phyloP scores from a whole-genome alignment of 2,113 vertebrate genomes.

The Chloropsis cyanopogon region DNA sequence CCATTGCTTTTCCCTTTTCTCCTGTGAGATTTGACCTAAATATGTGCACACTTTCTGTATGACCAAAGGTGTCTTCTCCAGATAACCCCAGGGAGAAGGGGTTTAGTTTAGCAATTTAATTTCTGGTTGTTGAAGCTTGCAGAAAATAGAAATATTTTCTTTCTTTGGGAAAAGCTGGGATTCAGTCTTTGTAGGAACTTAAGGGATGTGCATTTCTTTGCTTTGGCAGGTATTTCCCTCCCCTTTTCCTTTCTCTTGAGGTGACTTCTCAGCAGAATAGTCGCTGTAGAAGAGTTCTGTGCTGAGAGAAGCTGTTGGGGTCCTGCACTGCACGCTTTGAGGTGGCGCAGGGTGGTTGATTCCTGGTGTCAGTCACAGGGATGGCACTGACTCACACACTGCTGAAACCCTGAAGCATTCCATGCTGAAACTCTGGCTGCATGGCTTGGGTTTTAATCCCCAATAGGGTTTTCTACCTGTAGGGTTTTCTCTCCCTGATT shows the following conservation, averaged over 20 bases:
- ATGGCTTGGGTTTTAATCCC: background rate
- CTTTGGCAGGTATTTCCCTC: background rate
- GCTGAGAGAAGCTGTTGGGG: background rate
- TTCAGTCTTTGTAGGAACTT: background rate
- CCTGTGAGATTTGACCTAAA: background rate
- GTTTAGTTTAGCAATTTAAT: background rate
- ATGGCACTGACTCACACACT: background rate
- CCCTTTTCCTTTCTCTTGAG: background rate
- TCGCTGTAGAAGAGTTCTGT: background rate
- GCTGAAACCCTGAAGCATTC: background rate
- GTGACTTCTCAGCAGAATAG: background rate
- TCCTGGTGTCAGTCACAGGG: background rate
- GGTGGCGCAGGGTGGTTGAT: background rate
- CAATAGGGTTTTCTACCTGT: rapidly evolving
- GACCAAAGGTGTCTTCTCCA: background rate
- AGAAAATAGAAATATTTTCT: background rate
- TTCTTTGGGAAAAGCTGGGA: background rate
- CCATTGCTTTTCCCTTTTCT: background rate
- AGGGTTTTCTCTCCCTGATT: background rate
- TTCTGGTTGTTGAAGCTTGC: background rate
- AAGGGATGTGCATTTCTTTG: background rate
- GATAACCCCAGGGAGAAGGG: background rate
- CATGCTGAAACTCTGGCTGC: background rate
- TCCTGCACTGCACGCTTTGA: background rate
- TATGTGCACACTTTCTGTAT: background rate